Evolutionary conservation across 1,140 invertebrate genomes (phyloP).

Genomic region (Halictus rubicundus): DNA sequence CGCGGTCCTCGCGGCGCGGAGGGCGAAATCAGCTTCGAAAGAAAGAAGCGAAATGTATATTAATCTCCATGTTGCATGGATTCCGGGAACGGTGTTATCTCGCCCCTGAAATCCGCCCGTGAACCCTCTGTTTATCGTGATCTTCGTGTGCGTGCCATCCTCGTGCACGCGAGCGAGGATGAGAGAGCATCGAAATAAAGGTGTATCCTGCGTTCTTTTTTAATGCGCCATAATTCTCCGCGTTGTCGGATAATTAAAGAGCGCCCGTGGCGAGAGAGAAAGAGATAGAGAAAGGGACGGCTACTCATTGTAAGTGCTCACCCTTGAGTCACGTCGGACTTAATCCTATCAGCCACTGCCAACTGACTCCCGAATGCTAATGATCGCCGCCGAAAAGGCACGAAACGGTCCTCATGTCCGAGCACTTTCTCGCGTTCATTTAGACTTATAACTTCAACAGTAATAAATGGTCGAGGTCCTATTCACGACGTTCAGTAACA

Average conservation of each 20-base stretch:
- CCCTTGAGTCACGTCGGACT: too few relatives aligned
- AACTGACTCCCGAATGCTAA: too few relatives aligned
- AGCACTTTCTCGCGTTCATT: too few relatives aligned
- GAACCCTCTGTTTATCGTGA: background rate
- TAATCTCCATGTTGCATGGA: background rate
- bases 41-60: background rate
- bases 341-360: too few relatives aligned
- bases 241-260: conserved; percentile 29
- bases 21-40: background rate
- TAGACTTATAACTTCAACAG: too few relatives aligned
- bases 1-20: background rate
- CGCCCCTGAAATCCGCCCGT: background rate
- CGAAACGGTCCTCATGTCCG: too few relatives aligned
- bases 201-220: conserved; percentile 26
- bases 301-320: too few relatives aligned
- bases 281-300: too few relatives aligned
- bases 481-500: too few relatives aligned
- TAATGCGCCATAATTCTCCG: conserved; percentile 15
- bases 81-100: conserved; percentile 2
- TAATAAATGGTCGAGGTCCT: too few relatives aligned
- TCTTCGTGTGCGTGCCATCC: background rate
- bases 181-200: conserved; percentile 27
- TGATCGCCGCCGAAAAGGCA: too few relatives aligned
- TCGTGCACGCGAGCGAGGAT: conserved; percentile 1
- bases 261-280: too few relatives aligned